Evolutionary conservation across 2,888 invertebrate species (phyloP).

Genomic region (Boloria selene): DNA sequence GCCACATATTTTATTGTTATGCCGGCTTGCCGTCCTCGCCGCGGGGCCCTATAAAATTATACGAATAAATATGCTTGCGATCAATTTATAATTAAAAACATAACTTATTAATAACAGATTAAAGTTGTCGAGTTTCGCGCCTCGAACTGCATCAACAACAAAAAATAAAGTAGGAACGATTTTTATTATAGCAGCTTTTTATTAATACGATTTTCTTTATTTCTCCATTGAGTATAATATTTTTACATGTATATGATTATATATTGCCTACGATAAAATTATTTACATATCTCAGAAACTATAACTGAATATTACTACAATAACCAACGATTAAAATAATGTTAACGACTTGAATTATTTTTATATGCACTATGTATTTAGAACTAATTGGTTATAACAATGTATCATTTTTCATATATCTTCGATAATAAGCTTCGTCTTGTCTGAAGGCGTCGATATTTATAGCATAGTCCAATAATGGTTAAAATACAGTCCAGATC

Average conservation of each 20-base stretch:
- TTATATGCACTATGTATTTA: constrained; percentile 1
- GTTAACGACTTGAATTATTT: not conserved
- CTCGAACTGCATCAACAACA: constrained; percentile 40
- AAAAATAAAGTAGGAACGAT: constrained; percentile 18
- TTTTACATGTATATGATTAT: no score
- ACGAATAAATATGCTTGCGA: constrained; percentile 77
- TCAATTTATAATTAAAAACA: constrained; percentile 79
- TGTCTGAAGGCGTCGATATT: constrained; percentile 40
- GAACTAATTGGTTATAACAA: constrained; percentile 19
- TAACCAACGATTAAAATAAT: no score
- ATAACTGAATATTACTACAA: no score
- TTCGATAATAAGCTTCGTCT: constrained; percentile 36
- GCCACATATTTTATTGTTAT: constrained; percentile 72
- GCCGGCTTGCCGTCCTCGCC: constrained; percentile 61
- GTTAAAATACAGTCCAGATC: constrained; percentile 46
- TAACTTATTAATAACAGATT: constrained; percentile 81
- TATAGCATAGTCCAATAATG: constrained; percentile 51
- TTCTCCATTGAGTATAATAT: no score
- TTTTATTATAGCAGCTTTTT: no score
- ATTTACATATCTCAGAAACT: no score
- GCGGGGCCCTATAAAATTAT: constrained; percentile 80
- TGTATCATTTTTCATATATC: constrained; percentile 34
- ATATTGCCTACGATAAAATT: no score
- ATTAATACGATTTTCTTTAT: no score
- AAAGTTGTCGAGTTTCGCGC: constrained; percentile 76